Base-by-base conservation (phyloP, 2,113 vertebrate species). In the Stercorarius parasiticus region DNA sequence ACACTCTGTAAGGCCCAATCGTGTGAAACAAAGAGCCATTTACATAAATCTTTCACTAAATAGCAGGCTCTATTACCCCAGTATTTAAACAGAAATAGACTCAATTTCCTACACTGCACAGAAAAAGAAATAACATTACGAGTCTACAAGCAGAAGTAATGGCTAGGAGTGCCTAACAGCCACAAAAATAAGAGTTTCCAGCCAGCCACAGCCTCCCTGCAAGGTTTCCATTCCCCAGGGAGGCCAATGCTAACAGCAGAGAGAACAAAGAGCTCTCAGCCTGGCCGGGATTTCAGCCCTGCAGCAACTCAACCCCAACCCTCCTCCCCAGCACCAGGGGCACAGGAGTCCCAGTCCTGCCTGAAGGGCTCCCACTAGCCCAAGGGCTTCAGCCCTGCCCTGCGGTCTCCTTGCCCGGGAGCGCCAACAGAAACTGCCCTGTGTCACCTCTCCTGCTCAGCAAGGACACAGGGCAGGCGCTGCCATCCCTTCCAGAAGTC, bases 1-100 rank as follows among this genome's bases (percentile, higher is more conserved):
- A 89, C 87, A 34, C 82, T 62, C 77, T 34, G 64, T 8, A 61
- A 95, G 94, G 86, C 78, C 96, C 97, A 97, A 71, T 87, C 55
- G 77, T 88, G 92, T 88, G 95, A 97, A 91, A 95, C 93, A 93
- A 61, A 79, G 92, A 95, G 52, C 83, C 62, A 92, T 90, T 97
- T 93, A 93, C 59, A 91, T 91, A 96, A 92, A 95, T 95, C 90
- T 90, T 90, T 32, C 73, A 66, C 95, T 94, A 92, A 92, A 95
- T 42, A 96, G 89, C 91, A 89, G 93, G 87, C 53, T 94, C 90
- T 88, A 69, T 89, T 95, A 93, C 95, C 78, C 50, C 88, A 36
- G 86, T 50, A 81, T 92, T 97, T 96, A 89, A 95, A 93, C 34
- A 97, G 77, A 94, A 76, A 77, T n/a, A 88, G 95, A 66, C 80